Percentiles rank a stretch among this genome's conserved stretches.
Evolutionary conservation across 2,797 vertebrate species (phyloP).

Genomic region (Carduelis carduelis): DNA sequence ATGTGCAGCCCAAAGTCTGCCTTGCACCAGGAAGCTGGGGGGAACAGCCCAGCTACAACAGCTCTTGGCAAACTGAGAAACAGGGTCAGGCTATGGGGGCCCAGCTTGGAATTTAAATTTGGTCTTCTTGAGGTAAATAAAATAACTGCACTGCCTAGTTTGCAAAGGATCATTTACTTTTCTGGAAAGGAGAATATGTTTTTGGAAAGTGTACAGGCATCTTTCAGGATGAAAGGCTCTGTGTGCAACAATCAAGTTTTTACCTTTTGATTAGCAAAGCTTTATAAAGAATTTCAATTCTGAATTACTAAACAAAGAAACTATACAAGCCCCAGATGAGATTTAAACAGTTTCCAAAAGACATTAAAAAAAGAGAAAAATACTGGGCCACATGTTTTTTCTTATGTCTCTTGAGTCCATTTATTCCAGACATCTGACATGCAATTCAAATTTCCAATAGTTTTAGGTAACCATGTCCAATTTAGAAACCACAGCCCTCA

Average conservation of each 20-base stretch:
- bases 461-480: constrained; percentile 74
- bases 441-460: constrained; percentile 71
- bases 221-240: constrained; percentile 21
- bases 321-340: constrained; percentile 52
- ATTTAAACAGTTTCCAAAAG: constrained; percentile 62
- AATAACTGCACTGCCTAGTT: not conserved
- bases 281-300: constrained; percentile 62
- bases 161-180: constrained; percentile 40
- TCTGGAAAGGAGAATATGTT: not conserved
- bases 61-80: not conserved
- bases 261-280: constrained; percentile 63
- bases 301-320: constrained; percentile 57
- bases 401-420: constrained; percentile 66
- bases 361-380: constrained; percentile 53
- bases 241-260: constrained; percentile 17
- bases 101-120: not conserved
- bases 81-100: not conserved
- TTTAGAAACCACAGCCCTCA: constrained; percentile 68
- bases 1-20: not conserved
- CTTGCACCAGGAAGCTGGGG: not conserved
- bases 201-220: constrained; percentile 41
- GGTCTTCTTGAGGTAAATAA: constrained; percentile 16
- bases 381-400: constrained; percentile 56
- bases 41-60: not conserved
- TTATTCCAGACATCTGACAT: constrained; percentile 72